Evolutionary conservation across 2,113 vertebrate genomes (phyloP).

Genomic region (Psammodynastes pulverulentus): DNA sequence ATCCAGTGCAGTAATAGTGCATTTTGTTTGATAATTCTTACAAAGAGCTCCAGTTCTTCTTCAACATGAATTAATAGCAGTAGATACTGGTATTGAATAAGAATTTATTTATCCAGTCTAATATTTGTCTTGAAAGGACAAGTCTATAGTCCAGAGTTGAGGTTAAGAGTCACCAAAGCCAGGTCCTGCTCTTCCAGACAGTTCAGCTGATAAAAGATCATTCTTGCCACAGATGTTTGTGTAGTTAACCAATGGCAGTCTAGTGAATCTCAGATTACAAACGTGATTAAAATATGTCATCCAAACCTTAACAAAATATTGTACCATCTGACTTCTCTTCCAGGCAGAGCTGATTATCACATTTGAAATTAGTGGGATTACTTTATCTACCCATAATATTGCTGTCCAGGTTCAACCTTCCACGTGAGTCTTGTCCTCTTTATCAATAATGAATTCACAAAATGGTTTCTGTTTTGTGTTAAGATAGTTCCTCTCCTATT

Average conservation of each 20-base stretch:
- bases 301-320: background rate
- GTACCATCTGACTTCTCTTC: background rate
- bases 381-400: constrained; percentile 76
- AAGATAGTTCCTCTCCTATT: background rate
- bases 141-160: background rate
- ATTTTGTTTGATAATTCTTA: background rate
- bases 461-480: background rate
- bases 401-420: constrained; percentile 75
- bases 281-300: background rate
- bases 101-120: background rate
- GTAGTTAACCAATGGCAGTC: background rate
- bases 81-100: background rate
- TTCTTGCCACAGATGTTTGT: background rate
- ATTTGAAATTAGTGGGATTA: constrained; percentile 79
- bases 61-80: background rate
- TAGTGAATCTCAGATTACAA: background rate
- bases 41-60: background rate
- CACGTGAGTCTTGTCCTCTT: constrained; percentile 77
- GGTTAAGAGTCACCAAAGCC: background rate
- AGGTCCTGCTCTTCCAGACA: background rate
- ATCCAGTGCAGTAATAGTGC: background rate
- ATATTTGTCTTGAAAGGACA: background rate
- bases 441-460: background rate
- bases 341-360: constrained; percentile 77
- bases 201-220: background rate